Evolutionary conservation across 1,140 invertebrate genomes (phyloP), one percentile per base, ranked within the genome.

Genomic region (Drosophila eugracilis): DNA sequence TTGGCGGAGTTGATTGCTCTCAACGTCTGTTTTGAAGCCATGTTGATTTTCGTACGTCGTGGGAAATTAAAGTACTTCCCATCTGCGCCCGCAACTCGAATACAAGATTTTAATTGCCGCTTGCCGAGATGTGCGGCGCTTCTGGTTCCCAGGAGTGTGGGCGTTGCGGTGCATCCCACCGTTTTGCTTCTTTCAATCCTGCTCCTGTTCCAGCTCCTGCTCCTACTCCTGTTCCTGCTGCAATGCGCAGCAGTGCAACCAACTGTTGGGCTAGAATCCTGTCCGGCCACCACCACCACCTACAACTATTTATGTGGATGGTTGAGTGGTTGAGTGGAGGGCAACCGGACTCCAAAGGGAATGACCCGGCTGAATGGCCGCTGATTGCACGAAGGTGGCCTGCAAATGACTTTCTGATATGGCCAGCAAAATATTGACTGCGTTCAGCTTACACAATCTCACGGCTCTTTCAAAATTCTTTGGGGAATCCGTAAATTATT

Each of bases 61-160:
- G 81, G 81, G 81, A 86, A 86, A 86, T 86, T 81, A 88, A 86
- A 88, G 66, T 55, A 53, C 59, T 86, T 86, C 53, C 58, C 60
- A 77, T 50, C 69, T 75, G 81, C 58, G 70, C 57, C 42, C 50
- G 37, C 50, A 63, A 79, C 76, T 66, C 73, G 66, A 84, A 77
- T 81, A 66, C 81, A 63, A 77, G 81, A 86, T 77, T 85, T 85
- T 85, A 85, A 86, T 85, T 86, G 81, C 55, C 83, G 81, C 77
- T 60, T 54, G 57, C 24, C 73, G 66, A 54, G 67, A 52, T 49
- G 42, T 41, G 52, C 41, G 32, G 45, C 39, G 48, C n/a, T n/a
- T 26, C n/a, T 4, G 22, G 62, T 14, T 58, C 55, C 60, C 66
- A 30, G 28, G 0, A 36, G 53, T 39, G 22, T 4, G 52, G 21